Percentiles rank a stretch among this genome's conserved stretches.
Evolutionary conservation across 2,113 vertebrate genomes (phyloP).

Genomic region (Microtus ochrogaster): DNA sequence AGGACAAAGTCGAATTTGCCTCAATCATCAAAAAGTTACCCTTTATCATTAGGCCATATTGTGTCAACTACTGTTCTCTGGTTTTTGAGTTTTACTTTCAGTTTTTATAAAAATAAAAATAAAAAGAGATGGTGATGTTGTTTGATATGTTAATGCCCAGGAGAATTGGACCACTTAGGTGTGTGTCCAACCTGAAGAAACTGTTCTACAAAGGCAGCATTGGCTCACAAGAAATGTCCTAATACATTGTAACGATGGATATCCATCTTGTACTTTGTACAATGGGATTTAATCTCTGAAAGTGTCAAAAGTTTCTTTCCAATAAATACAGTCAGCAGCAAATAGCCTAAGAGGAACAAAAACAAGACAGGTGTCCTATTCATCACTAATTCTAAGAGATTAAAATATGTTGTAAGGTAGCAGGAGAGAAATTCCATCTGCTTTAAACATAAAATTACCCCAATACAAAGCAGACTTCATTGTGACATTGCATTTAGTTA

Average conservation of each 20-base stretch:
- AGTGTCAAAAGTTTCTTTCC: not conserved
- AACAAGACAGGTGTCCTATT: not conserved
- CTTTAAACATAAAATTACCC: conserved; percentile 24
- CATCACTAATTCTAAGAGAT: not conserved
- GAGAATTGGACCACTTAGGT: not conserved
- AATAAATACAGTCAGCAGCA: conserved; percentile 25
- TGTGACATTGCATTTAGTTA: not conserved
- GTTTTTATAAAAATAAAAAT: not conserved
- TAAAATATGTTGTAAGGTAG: conserved; percentile 4
- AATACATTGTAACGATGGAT: not conserved
- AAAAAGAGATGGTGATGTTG: not conserved
- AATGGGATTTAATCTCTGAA: not conserved
- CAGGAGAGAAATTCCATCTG: not conserved
- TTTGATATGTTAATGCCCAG: not conserved
- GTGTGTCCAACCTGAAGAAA: not conserved
- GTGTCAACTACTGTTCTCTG: not conserved
- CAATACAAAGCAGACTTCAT: not conserved
- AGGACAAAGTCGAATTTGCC: not conserved
- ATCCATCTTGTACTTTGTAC: not conserved
- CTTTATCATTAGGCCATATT: not conserved
- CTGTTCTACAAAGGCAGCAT: not conserved
- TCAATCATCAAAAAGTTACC: not conserved
- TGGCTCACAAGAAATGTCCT: not conserved
- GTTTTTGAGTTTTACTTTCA: not conserved
- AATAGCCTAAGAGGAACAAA: not conserved